Percentiles rank a stretch among this genome's conserved stretches.
Conservation (phyloP, 1,140 invertebrate species). For the Babylonia areolata region DNA sequence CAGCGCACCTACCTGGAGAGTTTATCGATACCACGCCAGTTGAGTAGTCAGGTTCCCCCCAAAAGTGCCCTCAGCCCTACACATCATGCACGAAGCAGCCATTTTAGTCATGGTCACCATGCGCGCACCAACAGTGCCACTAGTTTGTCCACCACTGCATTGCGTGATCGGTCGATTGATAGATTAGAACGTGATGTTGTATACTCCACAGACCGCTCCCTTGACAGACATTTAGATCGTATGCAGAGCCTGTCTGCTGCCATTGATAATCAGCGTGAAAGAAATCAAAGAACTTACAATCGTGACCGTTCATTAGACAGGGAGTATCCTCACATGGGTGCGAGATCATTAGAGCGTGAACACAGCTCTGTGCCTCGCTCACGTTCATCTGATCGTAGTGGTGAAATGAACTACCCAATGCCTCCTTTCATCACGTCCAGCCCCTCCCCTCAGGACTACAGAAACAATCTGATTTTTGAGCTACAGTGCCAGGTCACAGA, state of each 20-base stretch:
- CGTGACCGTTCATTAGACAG: slow-evolving; percentile 71
- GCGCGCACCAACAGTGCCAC: slow-evolving; percentile 55
- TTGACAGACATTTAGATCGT: slow-evolving; percentile 67
- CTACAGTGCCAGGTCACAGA: slow-evolving; percentile 96
- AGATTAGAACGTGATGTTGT: slow-evolving; percentile 57
- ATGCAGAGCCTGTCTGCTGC: slow-evolving; percentile 54
- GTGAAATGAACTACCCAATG: slow-evolving; percentile 46
- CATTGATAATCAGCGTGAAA: slow-evolving; percentile 40
- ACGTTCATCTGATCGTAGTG: slow-evolving; percentile 62
- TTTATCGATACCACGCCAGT: slow-evolving; percentile 43
- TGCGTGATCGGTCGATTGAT: slow-evolving; percentile 59
- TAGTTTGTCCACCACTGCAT: slow-evolving; percentile 52
- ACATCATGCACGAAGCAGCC: slow-evolving; percentile 53
- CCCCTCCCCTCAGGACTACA: slow-evolving; percentile 64
- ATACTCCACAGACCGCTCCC: slow-evolving; percentile 61
- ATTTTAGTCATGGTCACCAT: slow-evolving; percentile 47
- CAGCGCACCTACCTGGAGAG: slow-evolving; percentile 48
- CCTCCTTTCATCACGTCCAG: slow-evolving; percentile 53
- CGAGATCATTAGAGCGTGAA: slow-evolving; percentile 72
- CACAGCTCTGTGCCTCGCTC: slow-evolving; percentile 60
- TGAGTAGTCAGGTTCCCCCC: slow-evolving; percentile 37
- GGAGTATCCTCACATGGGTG: slow-evolving; percentile 74
- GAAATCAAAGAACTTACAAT: slow-evolving; percentile 44
- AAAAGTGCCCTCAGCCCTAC: slow-evolving; percentile 51
- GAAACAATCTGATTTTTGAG: slow-evolving; percentile 83